A percentile compares a stretch with the other conserved stretches of the same genome.
Conservation (phyloP, 2,797 vertebrate genomes). For the Merluccius polli region DNA sequence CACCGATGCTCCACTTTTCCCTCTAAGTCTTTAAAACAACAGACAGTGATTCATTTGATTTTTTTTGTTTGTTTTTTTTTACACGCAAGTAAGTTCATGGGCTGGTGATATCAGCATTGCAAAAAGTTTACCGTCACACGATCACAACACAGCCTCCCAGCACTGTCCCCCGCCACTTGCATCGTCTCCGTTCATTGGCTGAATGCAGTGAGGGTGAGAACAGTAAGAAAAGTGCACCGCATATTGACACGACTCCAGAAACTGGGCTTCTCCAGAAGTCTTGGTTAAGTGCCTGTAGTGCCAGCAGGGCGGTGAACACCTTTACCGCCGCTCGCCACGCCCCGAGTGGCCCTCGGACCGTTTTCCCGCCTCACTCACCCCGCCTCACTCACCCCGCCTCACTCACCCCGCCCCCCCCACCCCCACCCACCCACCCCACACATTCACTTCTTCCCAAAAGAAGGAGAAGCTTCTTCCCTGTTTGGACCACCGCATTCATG, state of each 20-base stretch:
- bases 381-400: not conserved
- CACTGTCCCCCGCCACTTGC: conserved; percentile 40
- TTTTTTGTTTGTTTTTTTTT: conserved; percentile 12
- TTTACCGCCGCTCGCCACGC: not conserved
- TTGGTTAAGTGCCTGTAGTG: conserved; percentile 57
- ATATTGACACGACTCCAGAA: too few species aligned
- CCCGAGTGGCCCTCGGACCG: conserved; percentile 22
- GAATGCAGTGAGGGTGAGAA: conserved; percentile 37
- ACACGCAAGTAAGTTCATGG: conserved; percentile 50
- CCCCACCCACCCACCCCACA: not conserved
- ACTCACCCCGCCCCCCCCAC: not conserved
- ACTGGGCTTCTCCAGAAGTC: conserved; percentile 25
- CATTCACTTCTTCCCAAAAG: not conserved
- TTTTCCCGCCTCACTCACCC: not conserved
- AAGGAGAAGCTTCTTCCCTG: not conserved
- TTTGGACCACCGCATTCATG: conserved; percentile 34
- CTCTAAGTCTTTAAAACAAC: conserved; percentile 50
- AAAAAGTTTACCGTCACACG: conserved; percentile 52
- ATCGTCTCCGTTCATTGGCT: conserved; percentile 49
- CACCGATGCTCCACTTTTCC: conserved; percentile 36
- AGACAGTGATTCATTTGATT: conserved; percentile 42
- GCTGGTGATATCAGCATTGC: conserved; percentile 70
- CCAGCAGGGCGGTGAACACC: not conserved
- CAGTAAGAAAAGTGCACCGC: conserved; percentile 35
- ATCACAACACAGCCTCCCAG: conserved; percentile 54